A percentile compares a stretch with the other conserved stretches of the same genome.
Evolutionary conservation across 2,113 vertebrate species (phyloP).

Genomic region (Gambusia holbrooki): DNA sequence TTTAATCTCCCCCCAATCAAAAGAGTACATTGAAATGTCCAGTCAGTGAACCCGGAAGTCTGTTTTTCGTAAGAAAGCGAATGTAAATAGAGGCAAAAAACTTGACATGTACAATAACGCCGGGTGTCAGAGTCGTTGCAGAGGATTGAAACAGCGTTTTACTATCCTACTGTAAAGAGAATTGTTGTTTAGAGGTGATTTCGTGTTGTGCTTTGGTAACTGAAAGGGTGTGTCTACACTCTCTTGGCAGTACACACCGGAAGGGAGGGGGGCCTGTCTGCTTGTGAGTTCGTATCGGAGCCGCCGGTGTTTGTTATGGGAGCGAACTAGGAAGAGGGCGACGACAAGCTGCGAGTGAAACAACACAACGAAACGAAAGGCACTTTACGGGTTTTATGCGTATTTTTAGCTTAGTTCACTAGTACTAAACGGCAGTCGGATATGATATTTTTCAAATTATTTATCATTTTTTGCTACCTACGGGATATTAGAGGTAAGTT

Average conservation of each 20-base stretch:
- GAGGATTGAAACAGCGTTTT: too few species aligned
- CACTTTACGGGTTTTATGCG: slow-evolving; percentile 35
- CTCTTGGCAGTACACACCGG: slow-evolving; percentile 19
- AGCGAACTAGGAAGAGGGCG: slow-evolving; percentile 56
- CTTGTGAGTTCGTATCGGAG: slow-evolving; percentile 11
- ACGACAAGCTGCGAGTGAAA: slow-evolving; percentile 66
- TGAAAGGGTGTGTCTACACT: slow-evolving; percentile 34
- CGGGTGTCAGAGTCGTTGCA: too few species aligned
- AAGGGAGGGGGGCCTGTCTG: slow-evolving; percentile 55
- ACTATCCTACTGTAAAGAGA: too few species aligned
- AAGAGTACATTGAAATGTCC: not conserved
- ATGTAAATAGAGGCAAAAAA: not conserved
- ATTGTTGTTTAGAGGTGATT: too few species aligned
- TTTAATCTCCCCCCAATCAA: not conserved
- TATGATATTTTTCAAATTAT: slow-evolving; percentile 69
- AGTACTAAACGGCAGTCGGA: slow-evolving; percentile 56
- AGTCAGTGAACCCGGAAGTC: not conserved
- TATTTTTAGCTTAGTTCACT: slow-evolving; percentile 5
- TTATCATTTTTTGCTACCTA: slow-evolving; percentile 68
- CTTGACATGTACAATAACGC: not conserved
- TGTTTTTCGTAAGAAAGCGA: not conserved
- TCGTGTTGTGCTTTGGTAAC: not conserved
- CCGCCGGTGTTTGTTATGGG: slow-evolving; percentile 47
- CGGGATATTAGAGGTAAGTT: slow-evolving; percentile 70
- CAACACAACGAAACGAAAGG: slow-evolving; percentile 57